Evolutionary conservation across 1,140 invertebrate species (phyloP).

Genomic region (Agrilus planipennis): DNA sequence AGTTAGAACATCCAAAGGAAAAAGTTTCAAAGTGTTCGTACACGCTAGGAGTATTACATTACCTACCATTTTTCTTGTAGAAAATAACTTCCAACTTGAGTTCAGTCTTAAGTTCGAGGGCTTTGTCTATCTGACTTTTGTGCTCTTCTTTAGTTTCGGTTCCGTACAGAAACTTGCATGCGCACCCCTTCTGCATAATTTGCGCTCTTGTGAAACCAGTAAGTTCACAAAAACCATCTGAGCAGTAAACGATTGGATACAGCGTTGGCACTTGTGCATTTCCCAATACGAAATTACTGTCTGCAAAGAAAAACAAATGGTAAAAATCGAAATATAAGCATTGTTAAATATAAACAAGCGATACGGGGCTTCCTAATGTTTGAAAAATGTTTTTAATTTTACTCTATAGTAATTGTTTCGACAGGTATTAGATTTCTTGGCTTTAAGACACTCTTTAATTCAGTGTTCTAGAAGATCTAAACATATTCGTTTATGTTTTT

Average conservation of each 20-base stretch:
- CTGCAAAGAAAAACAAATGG: constrained; percentile 44
- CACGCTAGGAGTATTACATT: no score
- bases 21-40: no score
- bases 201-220: constrained; percentile 87
- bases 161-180: constrained; percentile 92
- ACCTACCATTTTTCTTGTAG: constrained; percentile 88
- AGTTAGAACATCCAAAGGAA: no score
- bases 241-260: constrained; percentile 95
- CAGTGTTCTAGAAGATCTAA: no score
- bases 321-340: not conserved
- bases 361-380: no score
- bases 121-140: constrained; percentile 77
- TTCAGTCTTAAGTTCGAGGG: constrained; percentile 79
- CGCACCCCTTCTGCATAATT: constrained; percentile 94
- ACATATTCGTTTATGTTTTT: no score
- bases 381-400: not conserved
- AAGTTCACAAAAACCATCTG: constrained; percentile 94
- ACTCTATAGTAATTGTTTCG: not conserved
- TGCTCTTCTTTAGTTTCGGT: constrained; percentile 81
- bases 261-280: constrained; percentile 83
- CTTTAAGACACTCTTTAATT: no score
- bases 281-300: constrained; percentile 95
- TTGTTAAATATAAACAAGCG: no score
- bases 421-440: no score
- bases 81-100: constrained; percentile 88